Evolutionary conservation across 2,113 vertebrate genomes (phyloP), one percentile per base, ranked within the genome.

Genomic region (Dunckerocampus dactyliophorus): DNA sequence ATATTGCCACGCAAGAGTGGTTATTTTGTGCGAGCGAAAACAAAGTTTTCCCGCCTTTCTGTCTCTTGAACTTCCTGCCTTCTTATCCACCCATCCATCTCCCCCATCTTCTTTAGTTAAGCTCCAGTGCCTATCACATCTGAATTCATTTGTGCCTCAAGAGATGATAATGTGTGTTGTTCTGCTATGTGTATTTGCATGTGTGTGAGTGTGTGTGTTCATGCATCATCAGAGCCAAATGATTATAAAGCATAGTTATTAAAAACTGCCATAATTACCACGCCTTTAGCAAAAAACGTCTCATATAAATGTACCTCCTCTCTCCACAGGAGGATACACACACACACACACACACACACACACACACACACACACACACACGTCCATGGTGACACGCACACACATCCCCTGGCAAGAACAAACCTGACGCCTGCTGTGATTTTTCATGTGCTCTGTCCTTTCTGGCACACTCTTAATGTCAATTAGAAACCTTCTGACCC

Each of bases 231-330:
- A 81, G 70, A 64, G 65, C 77, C 83, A 88, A 87, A 87, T 85
- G 77, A 86, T 88, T 87, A 88, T 87, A 88, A 86, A 88, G 83
- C 83, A 80, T 72, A 78, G 83, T 87, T 87, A 87, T 88, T 88
- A 87, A 86, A 88, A 88, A 81, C 51, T 74, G 72, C 74, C 82
- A 82, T 88, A 83, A 86, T 87, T 86, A 80, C 82, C 76, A 80
- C 45, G 79, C 86, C 84, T 65, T 68, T 80, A 77, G 85, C 85
- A 78, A 82, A 88, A 88, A 87, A 85, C 82, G 67, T 77, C 67
- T 73, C 77, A 83, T 80, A 82, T 74, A 75, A 82, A 81, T 82
- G 79, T 85, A 83, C 82, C 85, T 85, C 75, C 67, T 79, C 75
- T 76, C 67, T 83, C 67, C 82, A 71, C 21, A 17, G 82, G 77